Conservation (phyloP, 2,797 vertebrate species). For the Hylomyscus alleni region DNA sequence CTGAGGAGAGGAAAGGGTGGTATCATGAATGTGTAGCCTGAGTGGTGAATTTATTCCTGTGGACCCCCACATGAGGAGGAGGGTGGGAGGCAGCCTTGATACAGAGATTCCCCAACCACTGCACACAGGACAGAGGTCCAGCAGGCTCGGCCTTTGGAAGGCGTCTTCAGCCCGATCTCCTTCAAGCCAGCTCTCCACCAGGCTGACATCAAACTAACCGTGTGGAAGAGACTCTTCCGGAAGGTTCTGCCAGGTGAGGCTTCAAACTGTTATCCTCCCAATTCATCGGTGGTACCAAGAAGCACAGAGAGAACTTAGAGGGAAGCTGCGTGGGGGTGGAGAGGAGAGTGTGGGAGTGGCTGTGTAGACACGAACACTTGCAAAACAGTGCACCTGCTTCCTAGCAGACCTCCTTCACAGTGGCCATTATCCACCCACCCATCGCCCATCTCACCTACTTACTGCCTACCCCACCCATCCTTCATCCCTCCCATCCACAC, state of each 20-base stretch:
- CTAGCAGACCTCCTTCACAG: not conserved
- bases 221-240: conserved; percentile 93
- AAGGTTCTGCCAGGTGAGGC: conserved; percentile 91
- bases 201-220: conserved; percentile 92
- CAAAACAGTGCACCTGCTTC: not conserved
- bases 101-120: not conserved
- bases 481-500: not conserved
- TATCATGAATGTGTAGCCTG: not conserved
- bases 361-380: not conserved
- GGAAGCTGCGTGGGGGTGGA: rapidly evolving
- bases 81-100: not conserved
- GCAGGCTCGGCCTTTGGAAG: conserved; percentile 87
- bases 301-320: no score
- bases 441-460: not conserved
- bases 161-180: conserved; percentile 89
- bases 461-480: not conserved
- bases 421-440: not conserved
- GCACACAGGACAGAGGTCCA: conserved; percentile 86
- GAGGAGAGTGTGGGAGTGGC: not conserved
- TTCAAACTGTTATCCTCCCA: rapidly evolving
- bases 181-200: conserved; percentile 93
- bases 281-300: rapidly evolving
- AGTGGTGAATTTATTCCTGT: not conserved
- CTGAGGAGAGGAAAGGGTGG: not conserved
- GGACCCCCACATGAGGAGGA: not conserved